Evolutionary conservation across 2,797 vertebrate species (phyloP), one percentile per base, ranked within the genome.

Genomic region (Scolopax bukidnonensis): DNA sequence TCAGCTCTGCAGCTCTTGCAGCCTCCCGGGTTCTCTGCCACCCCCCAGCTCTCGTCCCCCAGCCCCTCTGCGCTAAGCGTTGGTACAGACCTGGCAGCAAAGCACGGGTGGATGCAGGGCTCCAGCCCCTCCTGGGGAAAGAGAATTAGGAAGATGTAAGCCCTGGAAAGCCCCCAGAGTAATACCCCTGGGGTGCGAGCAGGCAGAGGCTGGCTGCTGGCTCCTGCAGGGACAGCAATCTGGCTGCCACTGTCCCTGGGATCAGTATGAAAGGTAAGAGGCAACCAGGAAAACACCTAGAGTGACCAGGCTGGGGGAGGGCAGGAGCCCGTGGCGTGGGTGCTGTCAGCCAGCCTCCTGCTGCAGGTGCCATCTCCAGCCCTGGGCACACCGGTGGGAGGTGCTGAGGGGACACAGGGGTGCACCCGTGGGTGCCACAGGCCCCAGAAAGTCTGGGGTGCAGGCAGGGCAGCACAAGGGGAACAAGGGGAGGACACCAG

Each of bases 251-350:
- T 74, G 82, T 50, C 30, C 56, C 38, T 2, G 1, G 68, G 65
- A 83, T 32, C 41, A 9, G 73, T 21, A 70, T 57, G 9, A 54
- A 25, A 89, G 88, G 77, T 73, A 69, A 68, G 83, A 84, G 84
- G 77, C 27, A 20, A 77, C 36, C 63, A 83, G 97, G 96, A 79
- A 97, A 96, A 63, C 78, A 68, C 17, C 56, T 45, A 33, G 93
- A 13, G 78, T 91, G 78, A n/a, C 71, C 71, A 19, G 73, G 75
- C 63, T 76, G 95, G 96, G 77, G 64, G 96, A 95, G 96, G 96
- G 96, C 92, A 82, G 90, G 83, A 91, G 87, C 61, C 81, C 23
- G 79, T 76, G 88, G 82, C 28, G 57, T 83, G 94, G 94, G 90
- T 94, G 94, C 83, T 16, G 80, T n/a, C 25, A 53, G 63, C 70